A percentile compares a stretch with the other conserved stretches of the same genome.
These are phyloP conservation scores for Lepus timidus DNA, from an alignment of 2,113 vertebrate species.

Conservation along the genomic window DNA sequence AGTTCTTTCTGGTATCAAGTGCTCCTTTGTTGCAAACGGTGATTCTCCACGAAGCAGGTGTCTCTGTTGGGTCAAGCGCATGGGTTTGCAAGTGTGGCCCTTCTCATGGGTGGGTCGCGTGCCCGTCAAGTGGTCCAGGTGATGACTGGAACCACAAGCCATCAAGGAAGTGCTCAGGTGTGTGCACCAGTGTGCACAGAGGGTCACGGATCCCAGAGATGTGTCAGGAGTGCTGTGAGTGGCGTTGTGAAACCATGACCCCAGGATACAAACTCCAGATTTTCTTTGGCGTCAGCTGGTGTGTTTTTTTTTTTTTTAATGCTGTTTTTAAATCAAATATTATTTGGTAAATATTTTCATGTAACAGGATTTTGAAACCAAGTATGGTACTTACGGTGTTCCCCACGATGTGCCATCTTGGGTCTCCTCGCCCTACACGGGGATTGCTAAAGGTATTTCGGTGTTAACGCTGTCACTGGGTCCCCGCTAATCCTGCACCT, in stretches of 20 bases:
- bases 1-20: neutral
- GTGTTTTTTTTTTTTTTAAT: neutral
- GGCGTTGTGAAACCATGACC: neutral
- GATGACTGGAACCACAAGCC: fast-evolving
- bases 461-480: neutral
- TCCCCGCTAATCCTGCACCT: neutral
- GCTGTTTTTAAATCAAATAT: neutral
- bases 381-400: neutral
- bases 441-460: neutral
- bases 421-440: fast-evolving
- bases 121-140: too few relatives aligned
- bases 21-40: neutral
- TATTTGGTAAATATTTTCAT: too few relatives aligned
- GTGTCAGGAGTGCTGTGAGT: fast-evolving
- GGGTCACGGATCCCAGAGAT: fast-evolving
- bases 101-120: fast-evolving
- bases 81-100: neutral
- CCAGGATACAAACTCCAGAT: neutral
- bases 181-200: fast-evolving
- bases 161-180: neutral
- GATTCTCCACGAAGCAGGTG: too few relatives aligned
- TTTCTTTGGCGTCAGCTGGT: neutral
- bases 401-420: fast-evolving
- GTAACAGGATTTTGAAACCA: neutral
- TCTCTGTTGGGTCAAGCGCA: fast-evolving